Percentiles rank a stretch among this genome's conserved stretches.
Evolutionary conservation across 2,888 invertebrate genomes (phyloP).

Genomic region (Pristionchus fissidentatus): DNA sequence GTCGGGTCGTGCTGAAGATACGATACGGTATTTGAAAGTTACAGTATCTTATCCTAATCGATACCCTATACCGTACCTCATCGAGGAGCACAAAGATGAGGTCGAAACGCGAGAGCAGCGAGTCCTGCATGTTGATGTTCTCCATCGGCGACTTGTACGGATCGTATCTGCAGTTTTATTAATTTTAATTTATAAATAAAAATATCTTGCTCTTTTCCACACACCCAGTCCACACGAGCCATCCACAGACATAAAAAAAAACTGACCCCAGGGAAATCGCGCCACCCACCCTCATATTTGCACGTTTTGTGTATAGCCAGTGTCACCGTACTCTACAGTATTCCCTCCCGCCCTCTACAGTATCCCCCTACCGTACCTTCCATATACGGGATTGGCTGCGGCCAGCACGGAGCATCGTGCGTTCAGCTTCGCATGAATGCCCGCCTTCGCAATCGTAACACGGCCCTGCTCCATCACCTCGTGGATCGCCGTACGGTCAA

Average conservation of each 20-base stretch:
- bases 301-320: no score
- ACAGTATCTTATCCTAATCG: conserved; percentile 10
- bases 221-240: no score
- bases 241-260: no score
- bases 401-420: conserved; percentile 97
- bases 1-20: conserved; percentile 83
- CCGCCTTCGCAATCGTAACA: conserved; percentile 97
- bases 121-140: conserved; percentile 98
- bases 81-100: conserved; percentile 97
- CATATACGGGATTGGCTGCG: conserved; percentile 99
- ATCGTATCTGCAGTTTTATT: conserved; percentile 85
- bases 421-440: conserved; percentile 93
- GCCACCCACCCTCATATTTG: no score
- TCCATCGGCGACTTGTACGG: conserved; percentile 99
- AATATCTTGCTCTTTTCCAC: no score
- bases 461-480: conserved; percentile 99
- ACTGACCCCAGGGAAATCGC: no score
- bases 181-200: not conserved
- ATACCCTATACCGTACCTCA: conserved; percentile 79
- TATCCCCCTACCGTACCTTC: conserved; percentile 84
- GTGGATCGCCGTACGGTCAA: conserved; percentile 98
- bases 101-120: conserved; percentile 96
- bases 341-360: not conserved
- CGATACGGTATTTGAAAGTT: not conserved
- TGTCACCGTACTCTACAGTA: no score